phyloP scores from a whole-genome alignment of 2,797 vertebrate genomes.

The Sus cebifrons region DNA sequence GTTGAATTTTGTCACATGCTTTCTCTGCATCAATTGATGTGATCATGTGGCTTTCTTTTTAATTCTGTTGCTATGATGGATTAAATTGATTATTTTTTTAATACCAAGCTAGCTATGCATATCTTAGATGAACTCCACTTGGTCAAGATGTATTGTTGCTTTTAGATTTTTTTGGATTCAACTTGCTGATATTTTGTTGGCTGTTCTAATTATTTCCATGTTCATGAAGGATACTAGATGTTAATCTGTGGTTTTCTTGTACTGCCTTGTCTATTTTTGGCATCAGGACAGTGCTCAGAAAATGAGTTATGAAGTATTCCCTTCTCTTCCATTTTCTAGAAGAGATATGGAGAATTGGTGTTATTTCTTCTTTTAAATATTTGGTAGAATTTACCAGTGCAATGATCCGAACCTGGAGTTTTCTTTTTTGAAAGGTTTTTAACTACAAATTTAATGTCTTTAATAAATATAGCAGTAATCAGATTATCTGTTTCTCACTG shows the following conservation, averaged over 20 bases:
- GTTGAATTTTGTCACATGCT: slow-evolving; percentile 5
- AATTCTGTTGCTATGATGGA: background rate
- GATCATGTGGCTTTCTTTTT: background rate
- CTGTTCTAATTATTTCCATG: background rate
- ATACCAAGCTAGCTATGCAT: slow-evolving; percentile 9
- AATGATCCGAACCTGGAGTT: slow-evolving; percentile 18
- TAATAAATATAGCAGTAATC: background rate
- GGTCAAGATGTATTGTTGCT: background rate
- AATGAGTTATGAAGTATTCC: background rate
- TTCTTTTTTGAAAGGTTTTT: slow-evolving; percentile 44
- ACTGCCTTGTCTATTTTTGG: background rate
- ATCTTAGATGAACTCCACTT: background rate
- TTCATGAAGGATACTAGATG: background rate
- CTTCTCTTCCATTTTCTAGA: slow-evolving; percentile 34
- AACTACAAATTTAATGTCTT: slow-evolving; percentile 40
- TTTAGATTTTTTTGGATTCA: slow-evolving; percentile 38
- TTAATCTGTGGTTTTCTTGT: slow-evolving; percentile 39
- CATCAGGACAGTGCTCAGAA: slow-evolving; percentile 15
- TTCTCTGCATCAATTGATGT: background rate
- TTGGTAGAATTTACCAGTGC: slow-evolving; percentile 35
- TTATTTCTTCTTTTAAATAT: slow-evolving; percentile 54
- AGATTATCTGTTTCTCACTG: background rate
- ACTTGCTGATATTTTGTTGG: slow-evolving; percentile 43
- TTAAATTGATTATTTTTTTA: slow-evolving; percentile 13
- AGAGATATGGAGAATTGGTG: background rate